phyloP scores from a whole-genome alignment of 1,140 invertebrate genomes.

The Aphidius gifuensis region DNA sequence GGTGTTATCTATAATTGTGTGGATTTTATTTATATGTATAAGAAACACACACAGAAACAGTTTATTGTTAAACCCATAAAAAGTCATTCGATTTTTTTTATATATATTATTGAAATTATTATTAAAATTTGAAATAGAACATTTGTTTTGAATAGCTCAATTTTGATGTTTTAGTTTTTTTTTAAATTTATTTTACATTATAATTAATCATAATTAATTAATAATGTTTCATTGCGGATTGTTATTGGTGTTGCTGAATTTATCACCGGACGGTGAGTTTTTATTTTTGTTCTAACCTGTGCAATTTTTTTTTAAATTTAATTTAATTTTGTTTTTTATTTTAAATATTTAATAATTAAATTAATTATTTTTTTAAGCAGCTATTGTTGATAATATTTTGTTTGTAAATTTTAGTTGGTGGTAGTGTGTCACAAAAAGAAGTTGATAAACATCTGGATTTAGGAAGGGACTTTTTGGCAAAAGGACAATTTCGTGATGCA shows the following conservation, averaged over 20 bases:
- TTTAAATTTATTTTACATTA: slow-evolving; percentile 24
- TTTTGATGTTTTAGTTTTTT: slow-evolving; percentile 21
- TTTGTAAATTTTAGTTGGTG: slow-evolving; percentile 57
- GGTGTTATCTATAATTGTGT: slow-evolving; percentile 37
- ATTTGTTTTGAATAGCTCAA: no score
- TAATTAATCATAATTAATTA: slow-evolving; percentile 6
- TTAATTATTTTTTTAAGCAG: slow-evolving; percentile 4
- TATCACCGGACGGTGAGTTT: slow-evolving; percentile 48
- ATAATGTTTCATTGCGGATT: slow-evolving; percentile 47
- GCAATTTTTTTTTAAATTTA: background rate
- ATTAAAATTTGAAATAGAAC: no score
- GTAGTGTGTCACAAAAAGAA: slow-evolving; percentile 68
- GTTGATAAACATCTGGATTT: slow-evolving; percentile 90
- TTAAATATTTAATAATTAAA: background rate
- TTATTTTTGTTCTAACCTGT: slow-evolving; percentile 36
- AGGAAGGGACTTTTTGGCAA: slow-evolving; percentile 84
- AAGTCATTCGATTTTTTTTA: background rate
- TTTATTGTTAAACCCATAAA: background rate
- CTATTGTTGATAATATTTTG: slow-evolving; percentile 5
- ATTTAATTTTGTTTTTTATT: slow-evolving; percentile 1
- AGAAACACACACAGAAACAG: slow-evolving; percentile 20
- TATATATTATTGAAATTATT: slow-evolving; percentile 27
- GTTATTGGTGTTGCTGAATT: slow-evolving; percentile 44
- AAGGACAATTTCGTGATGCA: slow-evolving; percentile 93
- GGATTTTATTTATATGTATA: slow-evolving; percentile 25